These are phyloP conservation scores for Platygyra sinensis DNA, from an alignment of 64 coral and sea anemone genomes.

Conservation along the genomic window DNA sequence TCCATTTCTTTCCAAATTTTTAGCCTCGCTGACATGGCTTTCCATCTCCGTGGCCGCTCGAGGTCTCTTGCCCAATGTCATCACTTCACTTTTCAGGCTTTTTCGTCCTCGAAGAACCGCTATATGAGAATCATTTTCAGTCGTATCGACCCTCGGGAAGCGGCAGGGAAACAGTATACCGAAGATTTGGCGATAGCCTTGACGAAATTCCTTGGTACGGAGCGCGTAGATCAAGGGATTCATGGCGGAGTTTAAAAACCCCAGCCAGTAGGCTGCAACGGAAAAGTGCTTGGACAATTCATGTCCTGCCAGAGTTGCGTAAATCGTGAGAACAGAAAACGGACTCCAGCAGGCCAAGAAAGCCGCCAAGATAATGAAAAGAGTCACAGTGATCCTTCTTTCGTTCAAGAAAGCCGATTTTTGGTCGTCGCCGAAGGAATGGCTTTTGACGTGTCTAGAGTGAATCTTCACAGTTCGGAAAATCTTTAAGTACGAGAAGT, in stretches of 20 bases:
- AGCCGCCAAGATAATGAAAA: conserved; percentile 60
- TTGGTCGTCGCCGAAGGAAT: conserved; percentile 16
- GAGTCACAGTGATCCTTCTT: conserved; percentile 50
- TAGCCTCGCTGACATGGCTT: background rate
- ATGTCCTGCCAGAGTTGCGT: conserved; percentile 40
- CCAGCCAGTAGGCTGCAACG: conserved; percentile 69
- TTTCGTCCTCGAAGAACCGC: background rate
- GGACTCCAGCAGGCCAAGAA: conserved; percentile 75
- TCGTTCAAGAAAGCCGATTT: conserved; percentile 57
- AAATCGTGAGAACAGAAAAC: conserved; percentile 58
- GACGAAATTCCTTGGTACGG: conserved; percentile 58
- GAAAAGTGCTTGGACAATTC: conserved; percentile 47
- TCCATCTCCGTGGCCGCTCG: background rate
- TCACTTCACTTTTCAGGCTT: conserved; percentile 5
- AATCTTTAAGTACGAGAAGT: conserved; percentile 68
- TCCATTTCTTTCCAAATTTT: too few relatives aligned
- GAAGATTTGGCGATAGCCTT: conserved; percentile 64
- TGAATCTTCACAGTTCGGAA: conserved; percentile 66
- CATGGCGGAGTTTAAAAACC: conserved; percentile 63
- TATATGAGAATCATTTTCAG: background rate
- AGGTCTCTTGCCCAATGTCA: background rate
- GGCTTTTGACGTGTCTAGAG: conserved; percentile 47
- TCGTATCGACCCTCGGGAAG: background rate
- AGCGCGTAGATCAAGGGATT: conserved; percentile 66
- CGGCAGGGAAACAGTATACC: conserved; percentile 40